These are phyloP conservation scores for Ylistrum balloti DNA, from an alignment of 1,140 invertebrate species.

Conservation along the genomic window DNA sequence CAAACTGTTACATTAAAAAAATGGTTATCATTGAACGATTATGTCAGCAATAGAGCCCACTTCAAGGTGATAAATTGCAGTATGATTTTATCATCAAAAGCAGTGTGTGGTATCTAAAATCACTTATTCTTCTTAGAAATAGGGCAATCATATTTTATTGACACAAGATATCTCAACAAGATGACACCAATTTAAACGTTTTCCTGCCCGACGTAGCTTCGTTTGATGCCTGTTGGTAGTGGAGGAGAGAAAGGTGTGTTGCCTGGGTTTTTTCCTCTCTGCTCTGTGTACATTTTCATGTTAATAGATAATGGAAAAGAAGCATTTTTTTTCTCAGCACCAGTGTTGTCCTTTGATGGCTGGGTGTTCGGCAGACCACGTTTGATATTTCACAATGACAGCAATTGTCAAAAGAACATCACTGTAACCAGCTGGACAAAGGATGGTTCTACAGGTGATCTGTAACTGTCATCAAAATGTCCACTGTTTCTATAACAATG, in stretches of 20 bases:
- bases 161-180: background rate
- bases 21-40: background rate
- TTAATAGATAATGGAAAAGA: too few relatives aligned
- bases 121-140: slow-evolving; percentile 24
- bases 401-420: background rate
- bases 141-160: slow-evolving; percentile 30
- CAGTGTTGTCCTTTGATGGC: too few relatives aligned
- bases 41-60: background rate
- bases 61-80: background rate
- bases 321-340: too few relatives aligned
- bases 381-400: slow-evolving; percentile 19
- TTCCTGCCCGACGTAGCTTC: background rate
- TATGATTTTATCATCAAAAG: slow-evolving; percentile 18
- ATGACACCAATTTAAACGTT: background rate
- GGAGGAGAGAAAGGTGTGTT: background rate
- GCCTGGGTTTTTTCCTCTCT: too few relatives aligned
- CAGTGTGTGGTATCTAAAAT: slow-evolving; percentile 20
- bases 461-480: slow-evolving; percentile 20
- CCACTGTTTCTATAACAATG: background rate
- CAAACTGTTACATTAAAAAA: background rate
- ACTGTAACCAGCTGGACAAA: background rate
- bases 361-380: background rate
- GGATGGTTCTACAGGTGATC: background rate
- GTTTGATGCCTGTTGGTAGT: background rate
- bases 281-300: too few relatives aligned